Percentiles rank a stretch among this genome's conserved stretches.
These are phyloP conservation scores for Urocynchramus pylzowi DNA, from an alignment of 2,113 vertebrate species.

Conservation along the genomic window DNA sequence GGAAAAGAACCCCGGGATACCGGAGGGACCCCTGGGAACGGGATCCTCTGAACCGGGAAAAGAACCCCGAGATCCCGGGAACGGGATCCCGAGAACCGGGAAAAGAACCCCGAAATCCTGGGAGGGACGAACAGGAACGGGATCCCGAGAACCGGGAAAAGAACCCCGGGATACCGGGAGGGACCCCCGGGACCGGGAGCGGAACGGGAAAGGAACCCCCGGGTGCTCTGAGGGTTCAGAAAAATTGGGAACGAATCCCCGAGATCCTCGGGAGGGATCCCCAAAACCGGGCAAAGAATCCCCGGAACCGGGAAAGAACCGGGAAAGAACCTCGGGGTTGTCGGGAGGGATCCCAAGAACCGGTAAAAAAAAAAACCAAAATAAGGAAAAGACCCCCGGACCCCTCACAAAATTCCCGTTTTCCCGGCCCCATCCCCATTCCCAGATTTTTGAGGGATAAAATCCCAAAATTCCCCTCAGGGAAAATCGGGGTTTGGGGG, in stretches of 20 bases:
- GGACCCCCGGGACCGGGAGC: too few species aligned
- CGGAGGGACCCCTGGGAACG: background rate
- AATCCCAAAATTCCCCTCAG: rapidly evolving
- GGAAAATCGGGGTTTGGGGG: background rate
- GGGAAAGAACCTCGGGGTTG: background rate
- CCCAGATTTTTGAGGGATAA: background rate
- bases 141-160: too few species aligned
- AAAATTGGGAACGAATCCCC: too few species aligned
- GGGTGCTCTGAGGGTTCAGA: too few species aligned
- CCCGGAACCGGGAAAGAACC: too few species aligned
- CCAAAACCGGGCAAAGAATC: background rate
- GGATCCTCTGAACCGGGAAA: background rate
- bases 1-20: background rate
- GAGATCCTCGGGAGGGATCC: background rate
- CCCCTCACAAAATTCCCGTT: background rate
- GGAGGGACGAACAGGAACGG: background rate
- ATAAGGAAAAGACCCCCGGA: too few species aligned
- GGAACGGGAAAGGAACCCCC: too few species aligned
- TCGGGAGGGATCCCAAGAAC: too few species aligned
- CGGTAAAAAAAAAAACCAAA: background rate
- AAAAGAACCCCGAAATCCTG: too few species aligned
- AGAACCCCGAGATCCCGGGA: background rate
- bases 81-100: too few species aligned
- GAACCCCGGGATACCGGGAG: too few species aligned
- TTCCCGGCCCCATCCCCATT: rapidly evolving